Evolutionary conservation across 2,888 invertebrate genomes (phyloP), one percentile per base, ranked within the genome.

Genomic region (Ditula angustiorana): DNA sequence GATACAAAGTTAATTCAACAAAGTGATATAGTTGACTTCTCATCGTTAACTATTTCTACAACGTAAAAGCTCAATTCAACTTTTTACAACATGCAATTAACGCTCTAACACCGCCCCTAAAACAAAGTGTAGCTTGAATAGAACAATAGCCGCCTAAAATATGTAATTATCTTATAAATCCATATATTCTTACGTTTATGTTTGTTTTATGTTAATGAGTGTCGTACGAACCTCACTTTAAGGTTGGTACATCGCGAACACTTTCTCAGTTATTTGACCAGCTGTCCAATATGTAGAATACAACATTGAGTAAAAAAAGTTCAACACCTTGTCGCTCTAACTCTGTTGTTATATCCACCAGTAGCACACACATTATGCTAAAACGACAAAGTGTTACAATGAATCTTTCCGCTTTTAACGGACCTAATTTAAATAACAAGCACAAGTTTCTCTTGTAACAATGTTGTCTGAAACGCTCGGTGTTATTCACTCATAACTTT

Each of bases 101-200:
- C 30, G 8, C 41, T 16, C n/a, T 19, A 28, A n/a, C 28, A 7
- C 35, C 41, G 50, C 50, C 52, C 23, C 52, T 26, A 55, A 47
- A 35, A 57, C 41, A 50, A 44, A 35, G 41, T 23, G 30, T 41
- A 57, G 30, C 44, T 24, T 2, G 2, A 52, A 24, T 33, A 57
- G 26, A 63, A 63, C 63, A 63, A 58, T 63, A 50, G 57, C 3
- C 13, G 26, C 5, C 16, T 30, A 30, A 37, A 41, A 13, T 23
- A 13, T 57, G 41, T 44, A 50, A 63, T 57, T 63, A 63, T 44
- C 50, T 63, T 19, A 58, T 63, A 62, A 28, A 41, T 10, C 41
- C 49, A 33, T 23, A 53, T 47, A 47, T n/a, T 57, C 44, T 41
- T 50, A 62, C 23, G 23, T 57, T 56, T 30, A 61, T 37, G 7